Conservation (phyloP, 2,888 invertebrate genomes). For the Macrosoma leucophasiata region DNA sequence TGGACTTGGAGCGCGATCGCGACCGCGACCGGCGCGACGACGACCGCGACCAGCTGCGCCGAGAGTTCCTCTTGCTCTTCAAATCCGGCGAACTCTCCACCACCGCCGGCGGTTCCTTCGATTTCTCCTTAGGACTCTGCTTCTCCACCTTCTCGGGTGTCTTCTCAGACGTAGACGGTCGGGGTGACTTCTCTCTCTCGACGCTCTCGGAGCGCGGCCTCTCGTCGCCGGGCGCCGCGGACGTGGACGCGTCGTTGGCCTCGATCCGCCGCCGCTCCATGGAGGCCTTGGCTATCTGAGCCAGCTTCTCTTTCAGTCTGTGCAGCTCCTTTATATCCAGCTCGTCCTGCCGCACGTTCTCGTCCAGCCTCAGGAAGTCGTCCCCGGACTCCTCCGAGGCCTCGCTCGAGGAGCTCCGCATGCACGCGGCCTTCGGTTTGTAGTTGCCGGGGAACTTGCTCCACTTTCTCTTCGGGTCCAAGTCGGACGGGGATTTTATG, state of each 20-base stretch:
- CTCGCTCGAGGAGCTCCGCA: slow-evolving; percentile 77
- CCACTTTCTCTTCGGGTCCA: slow-evolving; percentile 48
- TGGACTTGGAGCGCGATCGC: slow-evolving; percentile 20
- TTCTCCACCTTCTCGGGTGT: no score
- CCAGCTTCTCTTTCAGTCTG: slow-evolving; percentile 80
- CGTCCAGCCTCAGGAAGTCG: slow-evolving; percentile 69
- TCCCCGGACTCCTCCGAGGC: slow-evolving; percentile 76
- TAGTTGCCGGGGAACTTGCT: slow-evolving; percentile 35
- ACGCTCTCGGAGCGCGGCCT: slow-evolving; percentile 27
- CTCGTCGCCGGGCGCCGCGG: slow-evolving; percentile 26
- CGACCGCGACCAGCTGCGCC: slow-evolving; percentile 48
- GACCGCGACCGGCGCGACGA: slow-evolving; percentile 36
- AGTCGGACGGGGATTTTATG: slow-evolving; percentile 58
- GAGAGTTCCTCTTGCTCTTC: slow-evolving; percentile 33
- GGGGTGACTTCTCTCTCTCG: no score
- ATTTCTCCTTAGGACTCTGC: no score
- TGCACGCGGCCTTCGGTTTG: slow-evolving; percentile 67
- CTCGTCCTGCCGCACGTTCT: slow-evolving; percentile 70
- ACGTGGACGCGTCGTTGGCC: slow-evolving; percentile 42
- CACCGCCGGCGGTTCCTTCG: no score
- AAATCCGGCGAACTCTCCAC: slow-evolving; percentile 39
- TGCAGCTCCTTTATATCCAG: slow-evolving; percentile 79
- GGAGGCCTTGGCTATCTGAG: slow-evolving; percentile 81
- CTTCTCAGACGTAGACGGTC: slow-evolving; percentile 19
- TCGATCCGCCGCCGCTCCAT: slow-evolving; percentile 40